Evolutionary conservation across 2,113 vertebrate species (phyloP).

Genomic region (Aldabrachelys gigantea): DNA sequence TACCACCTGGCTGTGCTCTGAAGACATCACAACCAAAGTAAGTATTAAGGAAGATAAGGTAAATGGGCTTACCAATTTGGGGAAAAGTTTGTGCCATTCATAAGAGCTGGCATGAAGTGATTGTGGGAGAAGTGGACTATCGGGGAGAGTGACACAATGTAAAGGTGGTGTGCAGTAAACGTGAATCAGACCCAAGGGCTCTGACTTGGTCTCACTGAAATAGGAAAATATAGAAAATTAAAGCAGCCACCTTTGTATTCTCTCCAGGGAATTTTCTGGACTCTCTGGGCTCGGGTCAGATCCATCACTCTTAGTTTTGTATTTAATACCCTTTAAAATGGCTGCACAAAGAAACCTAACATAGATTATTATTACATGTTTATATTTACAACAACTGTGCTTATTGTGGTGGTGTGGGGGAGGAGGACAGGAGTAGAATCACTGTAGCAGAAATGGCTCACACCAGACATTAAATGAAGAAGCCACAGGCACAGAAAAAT

Average conservation of each 20-base stretch:
- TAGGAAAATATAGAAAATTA: fast-evolving
- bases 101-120: background rate
- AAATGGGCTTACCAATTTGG: background rate
- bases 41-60: background rate
- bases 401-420: background rate
- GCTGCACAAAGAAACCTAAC: background rate
- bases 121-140: background rate
- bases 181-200: background rate
- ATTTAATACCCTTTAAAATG: background rate
- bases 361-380: background rate
- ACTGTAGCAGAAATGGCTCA: background rate
- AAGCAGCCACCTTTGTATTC: background rate
- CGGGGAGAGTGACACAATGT: background rate
- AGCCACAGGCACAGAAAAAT: background rate
- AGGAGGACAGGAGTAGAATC: background rate
- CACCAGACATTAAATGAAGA: background rate
- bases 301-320: background rate
- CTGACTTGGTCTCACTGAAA: background rate
- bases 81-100: background rate
- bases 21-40: background rate
- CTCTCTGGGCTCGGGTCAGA: background rate
- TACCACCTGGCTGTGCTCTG: background rate
- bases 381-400: background rate
- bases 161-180: background rate
- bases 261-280: background rate